Evolutionary conservation across 2,888 invertebrate species (phyloP).

Genomic region (Bombyx huttoni): DNA sequence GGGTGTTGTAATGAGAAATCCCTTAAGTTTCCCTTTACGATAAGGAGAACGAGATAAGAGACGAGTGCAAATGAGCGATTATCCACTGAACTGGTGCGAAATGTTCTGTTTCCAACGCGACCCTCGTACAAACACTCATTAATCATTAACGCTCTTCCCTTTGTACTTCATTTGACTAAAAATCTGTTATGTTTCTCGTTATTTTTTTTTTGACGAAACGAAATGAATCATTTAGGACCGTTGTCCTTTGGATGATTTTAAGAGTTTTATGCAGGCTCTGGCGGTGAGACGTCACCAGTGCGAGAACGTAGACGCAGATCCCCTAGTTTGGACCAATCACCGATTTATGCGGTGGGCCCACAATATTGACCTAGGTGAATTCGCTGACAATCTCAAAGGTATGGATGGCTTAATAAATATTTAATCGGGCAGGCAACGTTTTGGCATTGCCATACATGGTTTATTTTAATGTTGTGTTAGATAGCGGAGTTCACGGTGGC

Average conservation of each 20-base stretch:
- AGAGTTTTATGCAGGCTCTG: constrained; percentile 75
- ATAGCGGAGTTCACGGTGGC: constrained; percentile 96
- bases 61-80: constrained; percentile 41
- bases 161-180: constrained; percentile 22
- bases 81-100: constrained; percentile 35
- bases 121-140: constrained; percentile 38
- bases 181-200: constrained; percentile 33
- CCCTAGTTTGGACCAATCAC: constrained; percentile 96
- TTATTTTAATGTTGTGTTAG: constrained; percentile 49
- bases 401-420: constrained; percentile 11
- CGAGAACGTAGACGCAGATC: constrained; percentile 90
- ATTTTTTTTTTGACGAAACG: constrained; percentile 20
- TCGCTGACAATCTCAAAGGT: constrained; percentile 94
- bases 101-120: constrained; percentile 27
- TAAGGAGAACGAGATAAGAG: constrained; percentile 29
- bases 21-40: constrained; percentile 25
- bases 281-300: constrained; percentile 90
- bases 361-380: constrained; percentile 94
- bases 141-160: constrained; percentile 29
- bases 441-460: no score
- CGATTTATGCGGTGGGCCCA: constrained; percentile 94
- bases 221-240: constrained; percentile 20
- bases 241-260: constrained; percentile 19
- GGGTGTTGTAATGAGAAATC: no score
- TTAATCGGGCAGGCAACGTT: no score